Conservation (phyloP, 2,888 invertebrate genomes). For the Podabrus alpinus region DNA sequence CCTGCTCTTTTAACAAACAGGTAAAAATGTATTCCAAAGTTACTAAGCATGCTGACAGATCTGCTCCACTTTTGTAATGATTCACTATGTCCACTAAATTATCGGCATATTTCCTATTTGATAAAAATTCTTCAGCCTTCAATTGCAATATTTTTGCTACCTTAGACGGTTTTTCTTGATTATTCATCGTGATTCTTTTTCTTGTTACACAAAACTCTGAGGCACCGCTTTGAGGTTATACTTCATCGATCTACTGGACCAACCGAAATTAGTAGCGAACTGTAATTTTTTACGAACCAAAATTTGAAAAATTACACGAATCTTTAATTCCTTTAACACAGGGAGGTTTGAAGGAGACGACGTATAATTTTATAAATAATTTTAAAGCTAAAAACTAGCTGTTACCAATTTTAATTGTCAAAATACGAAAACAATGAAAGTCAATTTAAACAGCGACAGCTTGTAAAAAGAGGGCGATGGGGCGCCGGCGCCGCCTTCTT, state of each 20-base stretch:
- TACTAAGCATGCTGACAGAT: conserved; percentile 63
- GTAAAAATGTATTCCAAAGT: conserved; percentile 74
- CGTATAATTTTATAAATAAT: background rate
- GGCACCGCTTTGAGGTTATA: background rate
- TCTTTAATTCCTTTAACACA: background rate
- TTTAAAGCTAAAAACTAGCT: background rate
- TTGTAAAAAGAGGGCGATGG: too few species aligned
- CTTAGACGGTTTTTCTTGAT: conserved; percentile 54
- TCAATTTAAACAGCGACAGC: too few species aligned
- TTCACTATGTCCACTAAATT: conserved; percentile 70
- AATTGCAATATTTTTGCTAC: conserved; percentile 67
- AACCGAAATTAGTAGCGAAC: background rate
- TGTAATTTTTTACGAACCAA: background rate
- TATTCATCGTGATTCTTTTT: conserved; percentile 40
- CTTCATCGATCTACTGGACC: background rate
- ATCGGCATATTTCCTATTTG: conserved; percentile 66
- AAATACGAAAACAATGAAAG: background rate
- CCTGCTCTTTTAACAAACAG: conserved; percentile 68
- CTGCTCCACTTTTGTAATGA: conserved; percentile 63
- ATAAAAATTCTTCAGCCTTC: conserved; percentile 74
- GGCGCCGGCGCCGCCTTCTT: too few species aligned
- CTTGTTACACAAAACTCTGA: conserved; percentile 1
- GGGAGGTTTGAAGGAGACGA: background rate
- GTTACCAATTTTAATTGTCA: background rate
- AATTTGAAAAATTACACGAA: background rate